A percentile compares a stretch with the other conserved stretches of the same genome.
Conservation (phyloP, 1,140 invertebrate genomes). For the Aphidius ervi region DNA sequence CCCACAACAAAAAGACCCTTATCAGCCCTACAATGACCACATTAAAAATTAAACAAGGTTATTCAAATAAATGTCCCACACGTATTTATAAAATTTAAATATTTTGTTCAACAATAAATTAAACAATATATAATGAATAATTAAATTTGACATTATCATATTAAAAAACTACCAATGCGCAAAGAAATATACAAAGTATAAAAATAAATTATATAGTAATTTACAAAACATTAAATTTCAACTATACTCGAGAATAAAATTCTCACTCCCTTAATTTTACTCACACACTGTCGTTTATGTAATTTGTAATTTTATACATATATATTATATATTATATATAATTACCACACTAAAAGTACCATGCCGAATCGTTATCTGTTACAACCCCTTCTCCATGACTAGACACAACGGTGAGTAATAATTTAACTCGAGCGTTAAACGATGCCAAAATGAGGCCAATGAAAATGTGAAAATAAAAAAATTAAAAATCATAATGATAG, state of each 20-base stretch:
- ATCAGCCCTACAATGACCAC: no score
- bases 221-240: neutral
- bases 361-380: constrained; percentile 19
- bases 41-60: no score
- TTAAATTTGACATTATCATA: no score
- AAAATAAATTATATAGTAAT: neutral
- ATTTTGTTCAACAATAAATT: no score
- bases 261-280: neutral
- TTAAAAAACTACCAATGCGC: no score
- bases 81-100: no score
- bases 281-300: neutral
- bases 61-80: no score
- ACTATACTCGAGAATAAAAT: no score
- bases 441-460: neutral
- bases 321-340: constrained; percentile 8
- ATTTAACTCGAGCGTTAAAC: constrained; percentile 19
- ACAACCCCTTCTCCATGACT: constrained; percentile 1
- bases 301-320: neutral
- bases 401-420: neutral
- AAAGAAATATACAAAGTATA: neutral
- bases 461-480: neutral
- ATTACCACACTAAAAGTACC: constrained; percentile 16
- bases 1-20: no score
- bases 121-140: no score
- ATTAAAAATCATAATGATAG: neutral